Evolutionary conservation across 2,113 vertebrate genomes (phyloP).

Genomic region (Cyprinodon variegatus): DNA sequence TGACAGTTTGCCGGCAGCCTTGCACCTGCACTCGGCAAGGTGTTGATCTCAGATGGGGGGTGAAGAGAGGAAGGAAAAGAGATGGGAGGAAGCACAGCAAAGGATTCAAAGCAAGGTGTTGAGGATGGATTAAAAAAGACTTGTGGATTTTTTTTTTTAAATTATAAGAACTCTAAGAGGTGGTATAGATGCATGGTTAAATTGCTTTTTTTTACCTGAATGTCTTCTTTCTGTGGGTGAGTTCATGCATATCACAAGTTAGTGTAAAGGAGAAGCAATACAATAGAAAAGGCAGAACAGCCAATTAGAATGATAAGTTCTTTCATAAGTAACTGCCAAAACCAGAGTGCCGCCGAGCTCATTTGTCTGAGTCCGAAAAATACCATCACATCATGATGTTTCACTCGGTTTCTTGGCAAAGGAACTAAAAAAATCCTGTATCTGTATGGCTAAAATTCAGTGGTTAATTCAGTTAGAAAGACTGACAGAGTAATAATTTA

Average conservation of each 20-base stretch:
- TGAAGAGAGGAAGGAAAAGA: slow-evolving; percentile 16
- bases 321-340: slow-evolving; percentile 67
- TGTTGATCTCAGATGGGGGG: slow-evolving; percentile 62
- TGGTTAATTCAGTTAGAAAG: slow-evolving; percentile 40
- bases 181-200: slow-evolving; percentile 45
- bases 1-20: slow-evolving; percentile 77
- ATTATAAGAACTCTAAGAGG: slow-evolving; percentile 28
- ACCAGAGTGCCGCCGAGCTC: slow-evolving; percentile 61
- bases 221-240: slow-evolving; percentile 3
- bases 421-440: slow-evolving; percentile 36
- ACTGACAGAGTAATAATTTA: background rate
- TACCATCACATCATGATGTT: slow-evolving; percentile 60
- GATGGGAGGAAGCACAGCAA: slow-evolving; percentile 36
- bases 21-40: slow-evolving; percentile 76
- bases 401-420: slow-evolving; percentile 54
- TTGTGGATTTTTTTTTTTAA: background rate
- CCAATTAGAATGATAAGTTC: slow-evolving; percentile 73
- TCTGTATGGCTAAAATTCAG: slow-evolving; percentile 3
- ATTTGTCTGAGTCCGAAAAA: slow-evolving; percentile 74
- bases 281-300: slow-evolving; percentile 46
- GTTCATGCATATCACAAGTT: slow-evolving; percentile 16
- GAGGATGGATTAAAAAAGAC: slow-evolving; percentile 53
- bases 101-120: slow-evolving; percentile 47
- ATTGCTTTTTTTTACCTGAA: slow-evolving; percentile 43
- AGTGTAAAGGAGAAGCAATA: slow-evolving; percentile 31